Base-by-base conservation (phyloP, 2,113 vertebrate species). In the Rattus norvegicus region DNA sequence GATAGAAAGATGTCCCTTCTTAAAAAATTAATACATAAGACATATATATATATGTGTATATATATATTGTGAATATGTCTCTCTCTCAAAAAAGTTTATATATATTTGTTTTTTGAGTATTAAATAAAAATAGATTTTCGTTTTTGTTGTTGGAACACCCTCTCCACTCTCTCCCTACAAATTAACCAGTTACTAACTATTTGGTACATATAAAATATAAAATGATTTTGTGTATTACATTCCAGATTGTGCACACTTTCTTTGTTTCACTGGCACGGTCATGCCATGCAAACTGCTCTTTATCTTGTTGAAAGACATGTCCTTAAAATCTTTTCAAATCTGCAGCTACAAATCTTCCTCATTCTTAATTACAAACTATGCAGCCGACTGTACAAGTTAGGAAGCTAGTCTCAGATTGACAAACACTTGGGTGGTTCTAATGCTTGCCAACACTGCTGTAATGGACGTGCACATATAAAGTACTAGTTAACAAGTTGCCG, bases 301-400 rank as follows among this genome's bases (percentile, higher is more conserved):
- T n/a, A 88, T 28, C 75, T 90, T 84, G 16, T 65, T 93, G 80
- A 94, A 94, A 92, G 95, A 63, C 59, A 36, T 76, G 89, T 87
- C 49, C 88, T 87, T 67, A 70, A 43, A 19, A 79, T 80, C 84
- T 90, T 65, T 88, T 52, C 16, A 72, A 81, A 92, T n/a, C 20
- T 79, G 7, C 63, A 90, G 61, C 84, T 79, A 84, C 3, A 90
- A 83, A 87, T 84, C 67, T 87, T 63, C 19, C 47, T 88, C 79
- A 54, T 76, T 95, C 80, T 69, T 79, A 59, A 84, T 94, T 94
- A 20, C 56, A 72, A 75, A 75, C 76, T 72, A 77, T 16, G 70
- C 11, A 56, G 70, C 72, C 81, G 20, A 91, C 69, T 69, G 20
- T 49, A 0, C 76, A 49, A 26, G 39, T 94, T 89, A 73, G 14